Evolutionary conservation across 1,140 invertebrate genomes (phyloP).

Genomic region (Odontomachus brunneus): DNA sequence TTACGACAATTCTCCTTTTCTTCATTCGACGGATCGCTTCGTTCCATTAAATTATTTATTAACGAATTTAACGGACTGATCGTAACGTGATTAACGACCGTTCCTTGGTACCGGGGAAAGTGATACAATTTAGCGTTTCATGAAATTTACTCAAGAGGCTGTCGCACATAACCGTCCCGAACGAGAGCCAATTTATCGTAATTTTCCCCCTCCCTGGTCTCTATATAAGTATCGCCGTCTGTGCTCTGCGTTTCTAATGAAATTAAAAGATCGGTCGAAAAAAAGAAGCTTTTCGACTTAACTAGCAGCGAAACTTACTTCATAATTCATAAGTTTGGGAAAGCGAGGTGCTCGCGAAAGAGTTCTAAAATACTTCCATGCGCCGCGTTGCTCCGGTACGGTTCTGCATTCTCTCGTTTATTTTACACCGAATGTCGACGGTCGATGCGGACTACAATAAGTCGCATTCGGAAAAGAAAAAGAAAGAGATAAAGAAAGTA

Average conservation of each 20-base stretch:
- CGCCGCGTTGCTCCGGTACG: background rate
- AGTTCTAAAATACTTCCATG: background rate
- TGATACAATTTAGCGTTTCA: background rate
- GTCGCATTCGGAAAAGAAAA: background rate
- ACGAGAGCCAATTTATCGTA: constrained; percentile 12
- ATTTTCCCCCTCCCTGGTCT: background rate
- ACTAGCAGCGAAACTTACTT: constrained; percentile 7
- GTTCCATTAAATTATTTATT: background rate
- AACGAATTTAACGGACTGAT: background rate
- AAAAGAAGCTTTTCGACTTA: background rate
- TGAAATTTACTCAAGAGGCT: background rate
- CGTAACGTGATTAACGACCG: background rate
- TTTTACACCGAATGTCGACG: background rate
- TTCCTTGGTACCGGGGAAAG: background rate
- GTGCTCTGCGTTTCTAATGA: background rate
- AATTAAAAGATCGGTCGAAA: constrained; percentile 1
- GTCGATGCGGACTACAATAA: background rate
- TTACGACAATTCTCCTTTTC: no score
- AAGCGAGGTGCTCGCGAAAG: background rate
- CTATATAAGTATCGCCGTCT: background rate
- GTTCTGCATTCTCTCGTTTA: background rate
- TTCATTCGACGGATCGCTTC: no score
- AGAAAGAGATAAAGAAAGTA: no score
- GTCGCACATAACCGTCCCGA: constrained; percentile 5
- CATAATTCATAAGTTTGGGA: background rate